Evolutionary conservation across 2,113 vertebrate species (phyloP).

Genomic region (Propithecus coquereli): DNA sequence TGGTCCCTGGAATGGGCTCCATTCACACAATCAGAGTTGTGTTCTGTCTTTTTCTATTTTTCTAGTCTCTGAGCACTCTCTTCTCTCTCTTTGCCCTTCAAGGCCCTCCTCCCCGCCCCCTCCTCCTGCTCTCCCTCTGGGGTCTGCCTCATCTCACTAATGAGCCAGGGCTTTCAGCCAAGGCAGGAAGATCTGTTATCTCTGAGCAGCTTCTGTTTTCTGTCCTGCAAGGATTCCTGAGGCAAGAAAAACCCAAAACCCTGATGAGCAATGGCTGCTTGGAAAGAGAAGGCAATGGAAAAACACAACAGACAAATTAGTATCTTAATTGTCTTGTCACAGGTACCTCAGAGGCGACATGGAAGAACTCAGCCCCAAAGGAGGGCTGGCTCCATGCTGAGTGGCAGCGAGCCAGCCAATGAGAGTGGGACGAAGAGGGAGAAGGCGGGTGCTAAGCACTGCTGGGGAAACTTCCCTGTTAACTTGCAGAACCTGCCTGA

Average conservation of each 20-base stretch:
- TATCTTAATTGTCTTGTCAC: neutral
- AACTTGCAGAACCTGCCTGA: neutral
- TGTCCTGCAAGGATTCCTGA: conserved; percentile 28
- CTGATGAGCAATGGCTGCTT: neutral
- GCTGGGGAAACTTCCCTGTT: neutral
- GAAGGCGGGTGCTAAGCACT: neutral
- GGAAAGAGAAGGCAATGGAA: conserved; percentile 42
- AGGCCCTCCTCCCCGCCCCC: neutral
- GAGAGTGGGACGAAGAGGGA: neutral
- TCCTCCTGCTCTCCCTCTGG: neutral
- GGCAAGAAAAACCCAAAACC: neutral
- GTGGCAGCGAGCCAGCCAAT: neutral
- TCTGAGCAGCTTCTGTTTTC: conserved; percentile 32
- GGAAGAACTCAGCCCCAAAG: neutral
- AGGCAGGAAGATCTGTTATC: conserved; percentile 4
- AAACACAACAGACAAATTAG: conserved; percentile 45
- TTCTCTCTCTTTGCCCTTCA: neutral
- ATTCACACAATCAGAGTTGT: neutral
- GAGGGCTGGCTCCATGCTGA: neutral
- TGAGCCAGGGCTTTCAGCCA: neutral
- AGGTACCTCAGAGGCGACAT: neutral
- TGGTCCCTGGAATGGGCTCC: neutral
- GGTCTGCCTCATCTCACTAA: neutral
- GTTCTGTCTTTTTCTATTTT: neutral
- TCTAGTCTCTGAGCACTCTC: neutral